Evolutionary conservation across 1,140 invertebrate species (phyloP), one percentile per base, ranked within the genome.

Genomic region (Zaprionus taronus): DNA sequence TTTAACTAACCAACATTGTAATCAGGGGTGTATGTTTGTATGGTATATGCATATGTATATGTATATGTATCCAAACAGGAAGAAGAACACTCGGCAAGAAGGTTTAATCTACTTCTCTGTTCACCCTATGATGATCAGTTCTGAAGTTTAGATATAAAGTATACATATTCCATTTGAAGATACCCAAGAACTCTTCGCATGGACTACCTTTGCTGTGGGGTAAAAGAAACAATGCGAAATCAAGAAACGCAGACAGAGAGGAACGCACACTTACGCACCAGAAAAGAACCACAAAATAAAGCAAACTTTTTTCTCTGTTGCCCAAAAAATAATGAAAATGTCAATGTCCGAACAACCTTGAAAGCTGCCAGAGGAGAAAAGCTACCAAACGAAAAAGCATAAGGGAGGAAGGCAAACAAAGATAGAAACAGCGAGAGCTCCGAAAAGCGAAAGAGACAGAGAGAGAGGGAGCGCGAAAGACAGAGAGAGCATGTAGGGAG

Each of bases 311-410:
- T 78, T 74, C 47, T 31, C 22, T 82, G 83, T 82, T 78, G 77
- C 67, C 74, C 72, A 67, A 90, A 87, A 74, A 91, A 84, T 87
- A 91, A 87, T 91, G 83, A 83, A 83, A 92, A 91, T 91, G 91
- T 92, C 91, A 92, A 92, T 91, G 91, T 86, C 86, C 91, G 91
- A 91, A 91, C 91, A 92, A 92, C 91, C 91, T 92, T 92, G 91
- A 92, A 91, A 91, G 91, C 91, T 91, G 79, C 80, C 91, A 92
- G 84, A 92, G 91, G 84, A 87, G 84, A 89, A 87, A 87, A 89
- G 78, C 84, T 79, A 79, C 77, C 74, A 81, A 72, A 66, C 63
- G 55, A 73, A 66, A 36, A 58, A 69, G 55, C 64, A 76, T 56
- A 73, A 73, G 64, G 64, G 55, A 80, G 64, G 72, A 53, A 68